These are phyloP conservation scores for Oxytorus armatus DNA, from an alignment of 2,888 invertebrate species.

Conservation along the genomic window DNA sequence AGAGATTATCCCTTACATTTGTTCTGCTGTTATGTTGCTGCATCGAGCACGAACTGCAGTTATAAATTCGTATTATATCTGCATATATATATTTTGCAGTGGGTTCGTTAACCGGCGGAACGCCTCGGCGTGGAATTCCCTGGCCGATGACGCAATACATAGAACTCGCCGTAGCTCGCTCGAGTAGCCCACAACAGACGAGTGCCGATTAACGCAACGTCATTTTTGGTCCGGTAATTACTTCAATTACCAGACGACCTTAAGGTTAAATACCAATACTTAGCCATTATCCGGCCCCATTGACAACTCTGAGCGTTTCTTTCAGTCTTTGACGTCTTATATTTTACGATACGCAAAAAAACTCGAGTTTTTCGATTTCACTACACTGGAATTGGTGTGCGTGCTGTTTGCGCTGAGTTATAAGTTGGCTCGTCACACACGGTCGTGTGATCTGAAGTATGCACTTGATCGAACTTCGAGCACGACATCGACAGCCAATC, in stretches of 20 bases:
- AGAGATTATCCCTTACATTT: conserved; percentile 10
- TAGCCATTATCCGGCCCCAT: conserved; percentile 67
- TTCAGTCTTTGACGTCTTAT: conserved; percentile 35
- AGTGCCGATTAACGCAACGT: conserved; percentile 70
- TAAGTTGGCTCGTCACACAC: too few species aligned
- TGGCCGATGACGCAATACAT: conserved; percentile 65
- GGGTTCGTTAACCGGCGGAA: conserved; percentile 68
- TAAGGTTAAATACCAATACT: conserved; percentile 79
- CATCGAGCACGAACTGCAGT: conserved; percentile 4
- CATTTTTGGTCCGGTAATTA: conserved; percentile 79
- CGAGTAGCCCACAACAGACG: conserved; percentile 23
- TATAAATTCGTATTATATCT: not conserved
- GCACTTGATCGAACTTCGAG: too few species aligned
- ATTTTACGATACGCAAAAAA: not conserved
- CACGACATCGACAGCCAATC: too few species aligned
- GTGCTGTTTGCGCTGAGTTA: too few species aligned
- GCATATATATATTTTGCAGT: conserved; percentile 15
- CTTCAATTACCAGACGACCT: conserved; percentile 78
- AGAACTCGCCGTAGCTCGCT: conserved; percentile 14
- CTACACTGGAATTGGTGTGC: not conserved
- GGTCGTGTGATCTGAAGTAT: too few species aligned
- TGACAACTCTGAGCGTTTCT: not conserved
- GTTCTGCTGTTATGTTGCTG: conserved; percentile 10
- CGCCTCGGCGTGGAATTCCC: conserved; percentile 67
- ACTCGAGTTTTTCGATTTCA: conserved; percentile 10